phyloP scores from a whole-genome alignment of 1,140 invertebrate species.

The Bombus haemorrhoidalis region DNA sequence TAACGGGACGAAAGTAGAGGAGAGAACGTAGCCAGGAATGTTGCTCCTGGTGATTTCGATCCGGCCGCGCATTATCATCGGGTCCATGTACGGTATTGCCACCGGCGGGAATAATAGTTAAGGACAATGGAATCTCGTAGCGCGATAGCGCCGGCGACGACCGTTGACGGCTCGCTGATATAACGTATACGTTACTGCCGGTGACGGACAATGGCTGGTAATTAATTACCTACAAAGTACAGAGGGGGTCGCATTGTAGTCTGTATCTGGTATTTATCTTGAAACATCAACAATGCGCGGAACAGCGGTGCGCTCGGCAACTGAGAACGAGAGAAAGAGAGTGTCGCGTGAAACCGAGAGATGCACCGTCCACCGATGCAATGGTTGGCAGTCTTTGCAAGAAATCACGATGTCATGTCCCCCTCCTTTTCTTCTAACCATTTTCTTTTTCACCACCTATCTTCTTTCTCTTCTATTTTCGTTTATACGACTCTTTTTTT shows the following conservation, averaged over 20 bases:
- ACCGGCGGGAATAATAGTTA: slow-evolving; percentile 70
- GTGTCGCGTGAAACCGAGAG: slow-evolving; percentile 15
- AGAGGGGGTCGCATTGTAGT: slow-evolving; percentile 73
- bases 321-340: slow-evolving; percentile 32
- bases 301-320: slow-evolving; percentile 40
- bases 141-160: slow-evolving; percentile 71
- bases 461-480: background rate
- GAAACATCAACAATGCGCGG: slow-evolving; percentile 76
- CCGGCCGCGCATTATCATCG: slow-evolving; percentile 55
- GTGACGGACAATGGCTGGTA: slow-evolving; percentile 77
- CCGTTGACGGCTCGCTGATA: slow-evolving; percentile 73
- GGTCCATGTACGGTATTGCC: slow-evolving; percentile 62
- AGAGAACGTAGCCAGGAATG: slow-evolving; percentile 45
- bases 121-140: slow-evolving; percentile 74
- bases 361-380: background rate
- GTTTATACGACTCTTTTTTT: background rate
- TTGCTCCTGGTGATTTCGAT: slow-evolving; percentile 58
- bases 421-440: background rate
- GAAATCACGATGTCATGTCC: slow-evolving; percentile 4
- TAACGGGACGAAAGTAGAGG: slow-evolving; percentile 37
- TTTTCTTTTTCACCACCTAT: background rate
- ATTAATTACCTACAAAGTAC: slow-evolving; percentile 79
- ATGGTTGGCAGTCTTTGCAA: background rate
- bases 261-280: slow-evolving; percentile 79
- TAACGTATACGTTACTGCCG: slow-evolving; percentile 76